A percentile compares a stretch with the other conserved stretches of the same genome.
These are phyloP conservation scores for Tenualosa thibaudeaui DNA, from an alignment of 2,797 vertebrate species.

Conservation along the genomic window DNA sequence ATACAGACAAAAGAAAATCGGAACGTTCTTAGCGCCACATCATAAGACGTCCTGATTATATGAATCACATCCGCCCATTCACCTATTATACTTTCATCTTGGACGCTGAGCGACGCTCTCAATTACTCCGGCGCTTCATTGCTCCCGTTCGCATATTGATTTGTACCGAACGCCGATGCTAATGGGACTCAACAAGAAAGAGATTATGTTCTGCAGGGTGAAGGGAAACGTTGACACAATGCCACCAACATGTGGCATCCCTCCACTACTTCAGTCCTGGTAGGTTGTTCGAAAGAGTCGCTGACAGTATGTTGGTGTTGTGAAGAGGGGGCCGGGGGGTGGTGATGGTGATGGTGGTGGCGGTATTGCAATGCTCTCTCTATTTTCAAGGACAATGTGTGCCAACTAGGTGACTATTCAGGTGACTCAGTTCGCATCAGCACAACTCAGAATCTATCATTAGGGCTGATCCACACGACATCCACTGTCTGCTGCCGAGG, in stretches of 20 bases:
- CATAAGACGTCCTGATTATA: conserved; percentile 72
- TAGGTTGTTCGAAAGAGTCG: conserved; percentile 57
- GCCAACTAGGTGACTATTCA: conserved; percentile 38
- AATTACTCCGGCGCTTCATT: conserved; percentile 73
- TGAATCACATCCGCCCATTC: conserved; percentile 74
- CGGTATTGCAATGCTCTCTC: conserved; percentile 43
- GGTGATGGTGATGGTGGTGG: background rate
- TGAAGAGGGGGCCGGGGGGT: background rate
- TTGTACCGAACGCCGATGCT: conserved; percentile 71
- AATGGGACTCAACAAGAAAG: conserved; percentile 76
- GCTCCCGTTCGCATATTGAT: conserved; percentile 73
- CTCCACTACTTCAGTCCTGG: conserved; percentile 66
- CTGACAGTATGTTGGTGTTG: conserved; percentile 38
- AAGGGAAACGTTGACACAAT: conserved; percentile 66
- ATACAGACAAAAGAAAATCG: conserved; percentile 63
- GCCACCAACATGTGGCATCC: conserved; percentile 64
- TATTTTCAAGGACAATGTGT: conserved; percentile 54
- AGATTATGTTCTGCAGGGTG: conserved; percentile 76
- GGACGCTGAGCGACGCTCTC: conserved; percentile 71
- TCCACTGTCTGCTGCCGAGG: conserved; percentile 37
- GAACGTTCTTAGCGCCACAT: conserved; percentile 68
- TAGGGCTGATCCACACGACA: conserved; percentile 52
- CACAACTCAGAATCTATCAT: conserved; percentile 53
- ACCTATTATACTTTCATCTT: conserved; percentile 70
- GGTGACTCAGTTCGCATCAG: conserved; percentile 41